Evolutionary conservation across 30 jellyfish, hydroid and myxozoan genomes (phyloP), one percentile per base, ranked within the genome.

Genomic region (Chironex yamaguchii): DNA sequence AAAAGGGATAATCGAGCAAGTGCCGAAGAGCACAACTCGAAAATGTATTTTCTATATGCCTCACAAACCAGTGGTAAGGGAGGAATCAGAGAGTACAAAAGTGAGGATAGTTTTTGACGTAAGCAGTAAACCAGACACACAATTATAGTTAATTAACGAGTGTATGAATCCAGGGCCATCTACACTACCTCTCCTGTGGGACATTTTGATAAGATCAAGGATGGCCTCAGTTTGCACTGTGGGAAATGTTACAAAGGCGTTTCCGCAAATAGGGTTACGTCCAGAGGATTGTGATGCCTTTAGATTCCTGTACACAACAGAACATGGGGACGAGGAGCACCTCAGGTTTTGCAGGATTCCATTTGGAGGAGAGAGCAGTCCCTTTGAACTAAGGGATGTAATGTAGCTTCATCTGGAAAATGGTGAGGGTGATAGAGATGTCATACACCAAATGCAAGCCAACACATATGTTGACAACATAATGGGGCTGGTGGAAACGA

Each of bases 91-190:
- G 0, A 64, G 91, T 67, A 81, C 91, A 0, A 65, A 81, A 66
- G 76, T 81, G 2, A 58, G 91, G 29, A 81, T 81, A 85, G 91
- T 81, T 52, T 81, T 81, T 81, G 91, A 81, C 52, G 91, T 85
- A 23, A 81, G 91, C 51, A 69, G 77, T 49, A 67, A 81, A 51
- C 91, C 91, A 65, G 67, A 76, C 20, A 67, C 36, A 4, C 85
- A 81, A 35, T 67, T 49, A 4, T 81, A 35, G n/a, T n/a, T n/a
- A n/a, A n/a, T n/a, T n/a, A n/a, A n/a, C n/a, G n/a, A n/a, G n/a
- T n/a, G n/a, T n/a, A n/a, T n/a, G n/a, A n/a, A n/a, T n/a, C n/a
- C n/a, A n/a, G n/a, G n/a, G n/a, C n/a, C n/a, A n/a, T n/a, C n/a
- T n/a, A n/a, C n/a, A n/a, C n/a, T n/a, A n/a, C n/a, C n/a, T n/a